Evolutionary conservation across 2,888 invertebrate species (phyloP).

Genomic region (Gymnoscelis rufifasciata): DNA sequence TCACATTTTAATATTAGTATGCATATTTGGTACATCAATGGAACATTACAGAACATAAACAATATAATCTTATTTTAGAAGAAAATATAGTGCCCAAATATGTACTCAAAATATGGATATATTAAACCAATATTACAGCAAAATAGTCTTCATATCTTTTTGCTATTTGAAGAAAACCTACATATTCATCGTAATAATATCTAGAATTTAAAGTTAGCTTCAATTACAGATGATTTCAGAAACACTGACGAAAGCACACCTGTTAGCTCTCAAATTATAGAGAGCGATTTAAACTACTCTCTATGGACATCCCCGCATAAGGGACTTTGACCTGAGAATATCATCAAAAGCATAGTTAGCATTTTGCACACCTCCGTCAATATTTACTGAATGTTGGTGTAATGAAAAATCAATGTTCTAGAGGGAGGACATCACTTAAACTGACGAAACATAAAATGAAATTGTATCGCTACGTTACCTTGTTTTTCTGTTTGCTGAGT

Average conservation of each 20-base stretch:
- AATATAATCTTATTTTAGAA: too few relatives aligned
- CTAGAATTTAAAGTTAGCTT: not conserved
- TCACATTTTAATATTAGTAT: too few relatives aligned
- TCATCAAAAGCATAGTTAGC: slow-evolving; percentile 3
- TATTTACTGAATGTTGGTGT: slow-evolving; percentile 48
- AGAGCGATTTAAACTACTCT: slow-evolving; percentile 3
- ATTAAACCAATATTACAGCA: too few relatives aligned
- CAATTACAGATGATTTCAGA: not conserved
- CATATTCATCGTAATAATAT: too few relatives aligned
- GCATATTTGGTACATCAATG: too few relatives aligned
- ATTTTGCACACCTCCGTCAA: slow-evolving; percentile 26
- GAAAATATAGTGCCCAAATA: too few relatives aligned
- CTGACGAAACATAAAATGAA: slow-evolving; percentile 21
- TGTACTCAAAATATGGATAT: too few relatives aligned
- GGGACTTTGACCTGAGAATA: slow-evolving; percentile 6
- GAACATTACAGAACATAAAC: too few relatives aligned
- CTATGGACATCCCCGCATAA: slow-evolving; percentile 1
- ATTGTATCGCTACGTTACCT: slow-evolving; percentile 20
- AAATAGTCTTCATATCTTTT: too few relatives aligned
- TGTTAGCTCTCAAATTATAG: slow-evolving; percentile 15
- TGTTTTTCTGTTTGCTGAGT: slow-evolving; percentile 19
- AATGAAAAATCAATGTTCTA: slow-evolving; percentile 62
- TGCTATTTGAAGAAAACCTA: too few relatives aligned
- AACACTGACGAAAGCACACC: slow-evolving; percentile 17
- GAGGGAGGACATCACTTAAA: slow-evolving; percentile 14